A percentile compares a stretch with the other conserved stretches of the same genome.
phyloP scores from a whole-genome alignment of 2,797 vertebrate genomes.

The Eulemur rubriventer region DNA sequence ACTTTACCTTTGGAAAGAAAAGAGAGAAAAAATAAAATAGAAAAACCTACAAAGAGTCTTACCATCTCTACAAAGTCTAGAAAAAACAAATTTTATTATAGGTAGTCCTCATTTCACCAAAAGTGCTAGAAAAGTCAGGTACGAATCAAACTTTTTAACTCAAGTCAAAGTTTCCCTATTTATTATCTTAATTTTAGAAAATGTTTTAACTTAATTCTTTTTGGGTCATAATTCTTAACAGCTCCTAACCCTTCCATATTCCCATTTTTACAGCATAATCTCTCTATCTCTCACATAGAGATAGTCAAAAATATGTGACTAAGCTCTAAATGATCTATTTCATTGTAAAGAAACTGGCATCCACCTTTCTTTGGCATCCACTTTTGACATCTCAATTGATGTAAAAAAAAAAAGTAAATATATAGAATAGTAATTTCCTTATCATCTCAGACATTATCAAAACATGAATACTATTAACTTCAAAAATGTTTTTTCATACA shows the following conservation, averaged over 20 bases:
- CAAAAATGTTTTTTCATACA: conserved; percentile 15
- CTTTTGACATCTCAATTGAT: conserved; percentile 30
- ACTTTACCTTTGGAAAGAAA: conserved; percentile 8
- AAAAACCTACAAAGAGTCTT: background rate
- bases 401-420: conserved; percentile 16
- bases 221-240: conserved; percentile 28
- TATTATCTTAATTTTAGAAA: conserved; percentile 46
- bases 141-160: conserved; percentile 34
- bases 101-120: background rate
- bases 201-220: conserved; percentile 21
- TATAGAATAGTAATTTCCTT: conserved; percentile 21
- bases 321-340: conserved; percentile 32
- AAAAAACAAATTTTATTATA: conserved; percentile 30
- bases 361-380: background rate
- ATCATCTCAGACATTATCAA: conserved; percentile 43
- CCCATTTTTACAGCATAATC: conserved; percentile 19
- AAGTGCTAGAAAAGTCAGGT: background rate
- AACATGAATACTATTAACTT: conserved; percentile 44
- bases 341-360: conserved; percentile 19
- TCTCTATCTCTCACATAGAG: background rate
- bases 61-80: background rate
- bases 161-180: conserved; percentile 1
- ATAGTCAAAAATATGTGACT: conserved; percentile 25
- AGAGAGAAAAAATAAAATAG: background rate
- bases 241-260: background rate